A percentile compares a stretch with the other conserved stretches of the same genome.
phyloP scores from a whole-genome alignment of 2,113 vertebrate species.

The Heptranchias perlo region DNA sequence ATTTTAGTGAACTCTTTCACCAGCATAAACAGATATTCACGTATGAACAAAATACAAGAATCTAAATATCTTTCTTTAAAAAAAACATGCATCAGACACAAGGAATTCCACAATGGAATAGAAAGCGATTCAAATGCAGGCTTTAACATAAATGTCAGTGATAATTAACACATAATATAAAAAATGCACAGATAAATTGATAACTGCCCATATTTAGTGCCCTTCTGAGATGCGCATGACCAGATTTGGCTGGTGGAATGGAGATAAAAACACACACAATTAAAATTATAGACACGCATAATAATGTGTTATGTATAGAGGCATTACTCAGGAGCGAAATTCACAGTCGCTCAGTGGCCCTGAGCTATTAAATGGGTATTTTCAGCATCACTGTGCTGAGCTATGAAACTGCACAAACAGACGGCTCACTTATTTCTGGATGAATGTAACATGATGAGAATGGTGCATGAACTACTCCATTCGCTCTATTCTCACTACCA shows the following conservation, averaged over 20 bases:
- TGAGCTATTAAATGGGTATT: slow-evolving; percentile 9
- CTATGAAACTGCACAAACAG: neutral
- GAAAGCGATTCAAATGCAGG: neutral
- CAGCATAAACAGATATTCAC: neutral
- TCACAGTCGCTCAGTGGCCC: neutral
- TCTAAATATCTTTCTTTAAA: neutral
- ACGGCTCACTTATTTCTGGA: neutral
- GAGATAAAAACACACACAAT: neutral
- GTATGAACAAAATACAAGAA: neutral
- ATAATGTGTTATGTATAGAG: neutral
- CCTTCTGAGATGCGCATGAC: neutral
- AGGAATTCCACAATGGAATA: neutral
- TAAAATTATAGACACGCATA: neutral
- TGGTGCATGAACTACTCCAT: neutral
- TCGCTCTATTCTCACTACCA: neutral
- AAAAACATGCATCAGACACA: neutral
- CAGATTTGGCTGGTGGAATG: neutral
- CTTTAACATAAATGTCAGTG: neutral
- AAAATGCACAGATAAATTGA: neutral
- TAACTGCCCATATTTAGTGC: neutral
- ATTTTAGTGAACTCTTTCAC: neutral
- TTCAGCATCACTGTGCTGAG: neutral
- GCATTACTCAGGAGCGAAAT: slow-evolving; percentile 22
- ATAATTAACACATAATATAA: neutral
- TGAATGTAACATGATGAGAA: neutral